These are phyloP conservation scores for Macroglossus sobrinus DNA, from an alignment of 2,113 vertebrate species.

Conservation along the genomic window DNA sequence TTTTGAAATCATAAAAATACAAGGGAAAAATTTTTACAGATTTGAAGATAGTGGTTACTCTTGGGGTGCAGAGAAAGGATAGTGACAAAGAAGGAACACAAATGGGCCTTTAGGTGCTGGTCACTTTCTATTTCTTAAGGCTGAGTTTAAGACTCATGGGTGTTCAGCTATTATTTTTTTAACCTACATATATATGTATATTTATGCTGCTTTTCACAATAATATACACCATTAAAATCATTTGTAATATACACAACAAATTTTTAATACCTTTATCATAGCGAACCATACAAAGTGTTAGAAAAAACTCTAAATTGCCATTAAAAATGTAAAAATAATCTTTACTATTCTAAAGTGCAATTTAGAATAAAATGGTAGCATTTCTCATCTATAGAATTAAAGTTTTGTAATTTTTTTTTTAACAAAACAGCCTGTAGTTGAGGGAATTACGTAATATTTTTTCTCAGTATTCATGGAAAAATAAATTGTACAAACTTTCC, in stretches of 20 bases:
- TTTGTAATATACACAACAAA: neutral
- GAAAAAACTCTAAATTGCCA: neutral
- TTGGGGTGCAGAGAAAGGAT: neutral
- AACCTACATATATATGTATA: neutral
- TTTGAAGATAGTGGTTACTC: neutral
- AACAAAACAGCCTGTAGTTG: neutral
- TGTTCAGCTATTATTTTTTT: neutral
- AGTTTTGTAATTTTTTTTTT: neutral
- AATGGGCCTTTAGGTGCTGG: neutral
- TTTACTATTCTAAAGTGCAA: constrained; percentile 38
- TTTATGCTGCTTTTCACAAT: neutral
- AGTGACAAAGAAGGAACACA: neutral
- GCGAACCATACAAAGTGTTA: neutral
- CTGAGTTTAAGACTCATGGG: neutral
- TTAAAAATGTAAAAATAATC: constrained; percentile 26
- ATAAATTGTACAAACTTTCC: constrained; percentile 42
- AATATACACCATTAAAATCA: neutral
- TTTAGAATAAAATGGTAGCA: constrained; percentile 23
- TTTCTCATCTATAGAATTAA: constrained; percentile 36
- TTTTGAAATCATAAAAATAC: neutral
- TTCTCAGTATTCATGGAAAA: neutral
- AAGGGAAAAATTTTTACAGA: neutral
- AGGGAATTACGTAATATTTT: neutral
- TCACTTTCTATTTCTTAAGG: neutral
- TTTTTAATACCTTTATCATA: neutral